These are phyloP conservation scores for Myocastor coypus DNA, from an alignment of 2,113 vertebrate genomes.

Conservation along the genomic window DNA sequence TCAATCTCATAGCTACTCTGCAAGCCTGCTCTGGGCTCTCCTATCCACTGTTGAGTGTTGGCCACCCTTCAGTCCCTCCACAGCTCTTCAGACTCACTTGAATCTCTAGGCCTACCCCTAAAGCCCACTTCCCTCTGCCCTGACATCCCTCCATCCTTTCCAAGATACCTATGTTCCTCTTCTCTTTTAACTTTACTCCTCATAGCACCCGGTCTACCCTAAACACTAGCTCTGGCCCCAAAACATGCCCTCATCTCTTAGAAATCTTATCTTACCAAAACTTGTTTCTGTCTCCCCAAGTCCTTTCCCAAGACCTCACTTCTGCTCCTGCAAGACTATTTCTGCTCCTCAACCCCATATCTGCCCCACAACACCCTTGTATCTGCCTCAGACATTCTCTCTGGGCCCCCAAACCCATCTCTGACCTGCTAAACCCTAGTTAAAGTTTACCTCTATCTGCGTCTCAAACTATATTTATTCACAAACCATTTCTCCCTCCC, in stretches of 20 bases:
- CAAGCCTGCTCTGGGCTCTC: conserved; percentile 36
- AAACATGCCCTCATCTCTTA: neutral
- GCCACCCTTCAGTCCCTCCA: conserved; percentile 32
- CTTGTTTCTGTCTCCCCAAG: neutral
- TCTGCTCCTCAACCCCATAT: neutral
- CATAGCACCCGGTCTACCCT: neutral
- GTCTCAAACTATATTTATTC: conserved; percentile 19
- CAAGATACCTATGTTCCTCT: neutral
- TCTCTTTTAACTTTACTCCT: neutral
- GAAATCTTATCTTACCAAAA: neutral
- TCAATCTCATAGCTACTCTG: conserved; percentile 32
- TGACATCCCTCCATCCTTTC: neutral
- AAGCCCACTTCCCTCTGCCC: neutral
- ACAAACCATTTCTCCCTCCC: neutral
- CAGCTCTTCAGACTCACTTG: neutral
- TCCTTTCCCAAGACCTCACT: neutral
- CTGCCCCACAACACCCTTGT: neutral
- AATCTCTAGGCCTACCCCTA: neutral
- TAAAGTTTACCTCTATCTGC: neutral
- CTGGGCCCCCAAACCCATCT: neutral
- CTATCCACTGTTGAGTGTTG: conserved; percentile 13
- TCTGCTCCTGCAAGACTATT: neutral
- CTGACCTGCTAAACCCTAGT: conserved; percentile 10
- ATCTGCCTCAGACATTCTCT: neutral
- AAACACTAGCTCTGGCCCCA: neutral